phyloP scores from a whole-genome alignment of 2,888 invertebrate species.

The Clitarchus hookeri region DNA sequence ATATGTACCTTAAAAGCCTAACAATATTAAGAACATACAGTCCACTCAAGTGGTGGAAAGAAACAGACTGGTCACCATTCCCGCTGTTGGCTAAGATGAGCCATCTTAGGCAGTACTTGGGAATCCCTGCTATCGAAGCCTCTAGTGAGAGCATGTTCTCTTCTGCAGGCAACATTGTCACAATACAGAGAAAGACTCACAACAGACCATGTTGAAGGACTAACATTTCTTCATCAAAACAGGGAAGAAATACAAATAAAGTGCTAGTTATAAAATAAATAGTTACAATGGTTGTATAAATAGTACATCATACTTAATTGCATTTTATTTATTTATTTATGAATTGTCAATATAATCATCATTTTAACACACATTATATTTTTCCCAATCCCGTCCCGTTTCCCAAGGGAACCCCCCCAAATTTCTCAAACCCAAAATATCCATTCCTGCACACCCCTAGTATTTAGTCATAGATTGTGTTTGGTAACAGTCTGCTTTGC shows the following conservation, averaged over 20 bases:
- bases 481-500: too few relatives aligned
- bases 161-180: not conserved
- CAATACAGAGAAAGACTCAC: not conserved
- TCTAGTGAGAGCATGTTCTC: slow-evolving; percentile 19
- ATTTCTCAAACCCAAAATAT: too few relatives aligned
- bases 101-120: not conserved
- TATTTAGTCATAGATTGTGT: too few relatives aligned
- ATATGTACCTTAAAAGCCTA: not conserved
- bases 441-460: too few relatives aligned
- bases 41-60: slow-evolving; percentile 4
- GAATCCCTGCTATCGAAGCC: slow-evolving; percentile 6
- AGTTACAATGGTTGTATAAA: too few relatives aligned
- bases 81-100: not conserved
- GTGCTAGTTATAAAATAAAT: too few relatives aligned
- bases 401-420: too few relatives aligned
- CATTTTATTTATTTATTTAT: too few relatives aligned
- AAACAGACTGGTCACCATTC: not conserved
- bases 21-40: not conserved
- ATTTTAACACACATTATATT: too few relatives aligned
- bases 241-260: not conserved
- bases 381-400: too few relatives aligned
- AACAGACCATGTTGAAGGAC: not conserved
- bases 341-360: too few relatives aligned
- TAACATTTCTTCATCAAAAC: not conserved
- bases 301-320: too few relatives aligned